A percentile compares a stretch with the other conserved stretches of the same genome.
Evolutionary conservation across 2,113 vertebrate species (phyloP).

Genomic region (Equus quagga): DNA sequence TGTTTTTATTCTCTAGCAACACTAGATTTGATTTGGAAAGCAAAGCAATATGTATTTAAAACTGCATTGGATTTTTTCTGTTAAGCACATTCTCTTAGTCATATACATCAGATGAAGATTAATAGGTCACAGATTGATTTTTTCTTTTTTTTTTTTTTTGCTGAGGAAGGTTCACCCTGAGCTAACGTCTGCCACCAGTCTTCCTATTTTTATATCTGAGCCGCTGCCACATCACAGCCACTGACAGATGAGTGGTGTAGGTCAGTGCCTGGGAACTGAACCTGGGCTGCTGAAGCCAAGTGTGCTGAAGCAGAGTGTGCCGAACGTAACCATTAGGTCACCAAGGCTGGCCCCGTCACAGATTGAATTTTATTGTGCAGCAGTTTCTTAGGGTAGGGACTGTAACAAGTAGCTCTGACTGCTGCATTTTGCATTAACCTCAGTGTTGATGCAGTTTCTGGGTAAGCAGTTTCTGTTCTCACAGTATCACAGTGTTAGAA

Average conservation of each 20-base stretch:
- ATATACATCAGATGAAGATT: not conserved
- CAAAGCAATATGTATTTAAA: not conserved
- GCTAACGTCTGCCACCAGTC: too few relatives aligned
- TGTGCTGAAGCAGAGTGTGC: too few relatives aligned
- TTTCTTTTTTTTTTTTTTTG: not conserved
- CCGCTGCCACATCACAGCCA: too few relatives aligned
- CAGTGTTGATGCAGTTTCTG: not conserved
- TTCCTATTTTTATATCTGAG: too few relatives aligned
- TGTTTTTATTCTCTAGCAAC: slow-evolving; percentile 33
- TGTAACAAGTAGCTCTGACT: not conserved
- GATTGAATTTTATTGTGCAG: not conserved
- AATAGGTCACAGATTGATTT: not conserved
- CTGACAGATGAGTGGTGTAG: too few relatives aligned
- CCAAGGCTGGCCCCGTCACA: not conserved
- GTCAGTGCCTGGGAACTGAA: too few relatives aligned
- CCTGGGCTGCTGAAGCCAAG: too few relatives aligned
- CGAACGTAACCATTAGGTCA: too few relatives aligned
- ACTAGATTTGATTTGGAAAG: not conserved
- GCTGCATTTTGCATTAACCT: not conserved
- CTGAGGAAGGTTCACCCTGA: too few relatives aligned
- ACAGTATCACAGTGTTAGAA: not conserved
- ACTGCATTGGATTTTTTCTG: not conserved
- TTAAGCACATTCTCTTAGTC: not conserved
- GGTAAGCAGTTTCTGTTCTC: not conserved
- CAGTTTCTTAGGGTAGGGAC: not conserved